Evolutionary conservation across 2,113 vertebrate species (phyloP), one percentile per base, ranked within the genome.

Genomic region (Nettapus auritus): DNA sequence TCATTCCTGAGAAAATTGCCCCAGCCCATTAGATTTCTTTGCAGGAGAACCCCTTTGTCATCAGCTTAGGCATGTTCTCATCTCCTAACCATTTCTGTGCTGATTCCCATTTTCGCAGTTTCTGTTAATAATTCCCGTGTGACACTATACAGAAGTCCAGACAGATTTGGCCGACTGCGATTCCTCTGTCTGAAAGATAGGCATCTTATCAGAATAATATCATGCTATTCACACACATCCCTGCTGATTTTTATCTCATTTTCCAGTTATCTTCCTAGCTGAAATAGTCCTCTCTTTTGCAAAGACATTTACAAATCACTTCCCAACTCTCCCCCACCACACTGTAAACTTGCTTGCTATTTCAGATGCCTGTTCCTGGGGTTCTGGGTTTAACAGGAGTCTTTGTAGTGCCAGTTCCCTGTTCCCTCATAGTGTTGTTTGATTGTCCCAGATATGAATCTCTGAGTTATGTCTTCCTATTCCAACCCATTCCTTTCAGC

Each of bases 71-170:
- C 78, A 91, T 36, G 74, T 78, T 53, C 25, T 93, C 57, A 68
- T 93, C 78, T 83, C 71, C 73, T 86, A 80, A 71, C 25, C 31
- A 20, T 81, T 85, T 88, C 3, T 13, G 21, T 67, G 55, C 33
- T 0, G 3, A 68, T 73, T 82, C 34, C 57, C 44, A 56, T 90
- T 86, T 89, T 89, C 3, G 0, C 16, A 52, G 25, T 92, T 95
- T 83, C 46, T 74, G 36, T 78, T 71, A 84, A 57, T 84, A 95
- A 87, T 75, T 94, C 52, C 36, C 38, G 34, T 87, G 25, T 94
- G 69, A 85, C 82, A 46, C 33, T 25, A 40, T 34, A 88, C 20
- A 71, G 81, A 90, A 68, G 46, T 84, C 7, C 13, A 60, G 36
- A 64, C 36, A 87, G 56, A 60, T 71, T 16, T 81, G 69, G 11